These are phyloP conservation scores for Laticauda laticaudata DNA, from an alignment of 2,113 vertebrate species.

Conservation along the genomic window DNA sequence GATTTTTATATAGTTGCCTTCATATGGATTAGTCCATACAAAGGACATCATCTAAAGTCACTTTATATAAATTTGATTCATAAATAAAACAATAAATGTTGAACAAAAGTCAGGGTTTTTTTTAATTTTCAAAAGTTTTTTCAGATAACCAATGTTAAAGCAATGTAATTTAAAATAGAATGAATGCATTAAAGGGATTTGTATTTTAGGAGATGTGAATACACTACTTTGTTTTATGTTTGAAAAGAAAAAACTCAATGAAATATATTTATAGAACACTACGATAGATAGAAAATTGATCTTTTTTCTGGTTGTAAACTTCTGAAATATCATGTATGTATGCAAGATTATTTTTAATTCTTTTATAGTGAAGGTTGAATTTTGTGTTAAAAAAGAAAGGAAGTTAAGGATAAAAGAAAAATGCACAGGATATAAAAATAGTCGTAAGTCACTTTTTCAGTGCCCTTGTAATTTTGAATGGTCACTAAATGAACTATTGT, in stretches of 20 bases:
- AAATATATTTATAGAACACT: background rate
- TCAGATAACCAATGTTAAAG: background rate
- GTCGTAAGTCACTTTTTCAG: background rate
- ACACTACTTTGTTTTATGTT: background rate
- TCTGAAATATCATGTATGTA: background rate
- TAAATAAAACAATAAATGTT: background rate
- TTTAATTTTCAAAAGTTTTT: background rate
- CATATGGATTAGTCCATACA: background rate
- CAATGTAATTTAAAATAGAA: background rate
- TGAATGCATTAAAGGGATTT: background rate
- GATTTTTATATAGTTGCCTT: background rate
- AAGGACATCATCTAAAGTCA: background rate
- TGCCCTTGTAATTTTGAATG: background rate
- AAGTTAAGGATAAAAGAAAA: conserved; percentile 34
- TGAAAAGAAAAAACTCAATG: background rate
- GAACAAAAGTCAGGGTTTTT: background rate
- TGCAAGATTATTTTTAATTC: background rate
- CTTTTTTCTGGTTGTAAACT: background rate
- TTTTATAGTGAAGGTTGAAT: background rate
- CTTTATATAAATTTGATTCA: background rate
- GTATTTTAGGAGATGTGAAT: background rate
- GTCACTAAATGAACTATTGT: background rate
- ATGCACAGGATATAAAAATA: conserved; percentile 23
- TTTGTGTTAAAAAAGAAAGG: conserved; percentile 16
- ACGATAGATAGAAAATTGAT: background rate